Conservation (phyloP, 2,888 invertebrate genomes). For the Brachynemurus nebulosus region DNA sequence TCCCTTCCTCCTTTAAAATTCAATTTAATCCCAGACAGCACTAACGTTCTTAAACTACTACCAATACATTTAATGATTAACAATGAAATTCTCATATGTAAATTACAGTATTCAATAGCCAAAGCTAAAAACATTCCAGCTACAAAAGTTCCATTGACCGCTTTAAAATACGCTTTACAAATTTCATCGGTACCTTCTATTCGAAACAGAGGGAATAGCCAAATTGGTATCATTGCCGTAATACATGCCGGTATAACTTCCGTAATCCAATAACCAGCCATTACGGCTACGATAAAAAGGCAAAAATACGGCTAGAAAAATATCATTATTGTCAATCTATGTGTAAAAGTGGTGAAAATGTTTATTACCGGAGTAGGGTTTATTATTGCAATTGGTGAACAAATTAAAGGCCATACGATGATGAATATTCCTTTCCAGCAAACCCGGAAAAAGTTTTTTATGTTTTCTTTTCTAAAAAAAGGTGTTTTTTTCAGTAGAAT, state of each 20-base stretch:
- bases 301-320: slow-evolving; percentile 24
- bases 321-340: too few species aligned
- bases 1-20: too few species aligned
- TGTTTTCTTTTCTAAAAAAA: too few species aligned
- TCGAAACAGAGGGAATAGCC: slow-evolving; percentile 28
- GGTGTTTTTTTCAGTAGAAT: too few species aligned
- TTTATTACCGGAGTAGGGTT: too few species aligned
- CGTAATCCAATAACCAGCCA: slow-evolving; percentile 30
- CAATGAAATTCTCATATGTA: slow-evolving; percentile 77
- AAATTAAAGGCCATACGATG: too few species aligned
- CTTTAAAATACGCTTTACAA: slow-evolving; percentile 33
- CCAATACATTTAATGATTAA: slow-evolving; percentile 66
- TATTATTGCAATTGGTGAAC: too few species aligned
- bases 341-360: too few species aligned
- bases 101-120: slow-evolving; percentile 77
- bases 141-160: slow-evolving; percentile 76
- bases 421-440: too few species aligned
- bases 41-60: slow-evolving; percentile 54
- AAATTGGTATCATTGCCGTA: slow-evolving; percentile 28
- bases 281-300: slow-evolving; percentile 27
- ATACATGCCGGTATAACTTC: slow-evolving; percentile 29
- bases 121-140: slow-evolving; percentile 85
- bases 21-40: too few species aligned
- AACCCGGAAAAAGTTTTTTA: too few species aligned
- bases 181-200: slow-evolving; percentile 24